Evolutionary conservation across 2,888 invertebrate species (phyloP).

Genomic region (Matsumyia berberina): DNA sequence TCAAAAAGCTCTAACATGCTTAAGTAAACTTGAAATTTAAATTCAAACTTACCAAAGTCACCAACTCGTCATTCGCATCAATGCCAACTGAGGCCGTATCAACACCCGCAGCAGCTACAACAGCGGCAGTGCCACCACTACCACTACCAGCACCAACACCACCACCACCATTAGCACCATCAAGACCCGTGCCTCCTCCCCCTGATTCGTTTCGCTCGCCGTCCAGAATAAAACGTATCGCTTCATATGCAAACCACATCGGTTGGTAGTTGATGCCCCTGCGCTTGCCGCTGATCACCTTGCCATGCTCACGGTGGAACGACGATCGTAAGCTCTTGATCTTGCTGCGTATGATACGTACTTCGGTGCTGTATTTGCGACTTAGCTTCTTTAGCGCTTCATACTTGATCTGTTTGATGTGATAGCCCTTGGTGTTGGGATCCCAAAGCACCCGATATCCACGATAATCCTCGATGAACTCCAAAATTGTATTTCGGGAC

Average conservation of each 20-base stretch:
- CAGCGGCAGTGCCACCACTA: conserved; percentile 78
- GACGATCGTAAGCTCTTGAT: conserved; percentile 83
- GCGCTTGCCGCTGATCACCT: conserved; percentile 82
- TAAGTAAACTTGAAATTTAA: conserved; percentile 60
- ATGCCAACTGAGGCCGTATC: conserved; percentile 77
- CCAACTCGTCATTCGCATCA: conserved; percentile 69
- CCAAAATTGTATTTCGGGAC: conserved; percentile 83
- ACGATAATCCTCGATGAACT: conserved; percentile 83
- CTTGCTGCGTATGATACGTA: conserved; percentile 83
- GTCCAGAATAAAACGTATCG: conserved; percentile 82
- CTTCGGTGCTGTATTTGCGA: conserved; percentile 82
- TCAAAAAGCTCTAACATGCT: conserved; percentile 39
- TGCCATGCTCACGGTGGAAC: conserved; percentile 83
- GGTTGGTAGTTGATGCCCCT: conserved; percentile 83
- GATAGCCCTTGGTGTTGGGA: conserved; percentile 83
- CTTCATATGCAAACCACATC: conserved; percentile 84
- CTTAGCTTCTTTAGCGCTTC: conserved; percentile 82
- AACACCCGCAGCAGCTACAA: conserved; percentile 78
- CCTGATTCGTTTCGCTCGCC: conserved; percentile 79
- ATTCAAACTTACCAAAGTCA: conserved; percentile 68
- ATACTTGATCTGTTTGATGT: conserved; percentile 83
- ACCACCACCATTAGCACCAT: conserved; percentile 54
- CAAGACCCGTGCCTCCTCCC: conserved; percentile 38
- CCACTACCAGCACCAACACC: conserved; percentile 73
- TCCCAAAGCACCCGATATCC: conserved; percentile 83